Base-by-base conservation (phyloP, 2,797 vertebrate species). In the Acrossocheilus fasciatus region DNA sequence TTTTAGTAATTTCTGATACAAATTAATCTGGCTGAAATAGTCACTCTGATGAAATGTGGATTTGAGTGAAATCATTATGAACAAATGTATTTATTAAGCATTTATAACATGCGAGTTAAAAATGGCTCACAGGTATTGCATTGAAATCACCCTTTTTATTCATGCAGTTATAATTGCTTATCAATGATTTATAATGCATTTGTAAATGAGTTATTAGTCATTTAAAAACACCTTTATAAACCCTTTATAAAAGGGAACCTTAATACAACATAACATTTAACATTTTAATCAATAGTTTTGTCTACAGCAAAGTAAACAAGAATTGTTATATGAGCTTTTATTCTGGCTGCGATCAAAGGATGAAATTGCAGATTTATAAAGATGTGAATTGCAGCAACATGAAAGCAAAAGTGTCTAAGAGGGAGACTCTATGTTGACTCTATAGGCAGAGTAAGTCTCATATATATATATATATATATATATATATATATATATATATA, bases 401-500 rank as follows among this genome's bases (percentile, higher is more conserved):
- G n/a, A 75, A 84, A 52, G 43, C 62, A 77, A 50, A 72, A 41
- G 81, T 23, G 17, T 43, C 50, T 72, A 52, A 72, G 36, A 76
- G 20, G 70, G 41, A 76, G 59, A 68, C 34, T 57, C 52, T 52
- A 66, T 81, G 78, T 81, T 50, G 15, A 79, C 15, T 64, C 57
- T 45, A 45, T 45, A 45, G 57, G 23, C 57, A 43, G 57, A 64
- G 57, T 11, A 57, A 12, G 77, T 43, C 57, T 64, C 59, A 62
- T 17, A 62, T 62, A 17, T 26, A 26, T 26, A 62, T 62, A 17
- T 36, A 41, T 11, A 62, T 17, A 52, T 10, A 43, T 43, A 57
- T 79, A 64, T 36, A 41, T 11, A 62, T 17, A 52, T 10, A 43
- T 43, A 62, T 17, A 62, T 62, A 17, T 26, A 26, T 26, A 62